Evolutionary conservation across 2,113 vertebrate genomes (phyloP), one percentile per base, ranked within the genome.

Genomic region (Brevimyrus niger): DNA sequence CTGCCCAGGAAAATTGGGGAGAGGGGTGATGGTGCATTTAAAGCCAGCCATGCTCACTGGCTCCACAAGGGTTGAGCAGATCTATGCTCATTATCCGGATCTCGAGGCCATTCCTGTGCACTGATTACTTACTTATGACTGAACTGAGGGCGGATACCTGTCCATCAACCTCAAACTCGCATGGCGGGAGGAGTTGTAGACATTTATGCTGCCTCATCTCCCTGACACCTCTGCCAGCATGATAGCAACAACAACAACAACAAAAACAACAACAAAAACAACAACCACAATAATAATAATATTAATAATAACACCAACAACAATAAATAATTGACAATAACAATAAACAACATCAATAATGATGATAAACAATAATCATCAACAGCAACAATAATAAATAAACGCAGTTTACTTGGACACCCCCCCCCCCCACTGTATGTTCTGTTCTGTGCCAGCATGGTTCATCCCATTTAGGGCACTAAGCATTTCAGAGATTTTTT

Each of bases 401-500:
- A 55, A 55, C 88, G 88, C 85, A 35, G 76, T 88, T 87, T 89
- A 48, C 85, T 58, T 55, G 50, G 85, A 85, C 89, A 11, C 27
- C 69, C 31, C 69, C 69, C 44, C 73, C 15, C 47, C 50, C 61
- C 46, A 9, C 55, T 58, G 8, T 10, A n/a, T 85, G 89, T 88
- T 91, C 88, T 85, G 89, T 88, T 91, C 88, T 92, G 21, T 87
- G 23, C 73, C 42, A 76, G 35, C 55, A 82, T 65, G 58, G 84
- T 35, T 53, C 87, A 90, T 90, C 88, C 91, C 55, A 89, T 58
- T 86, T 90, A 51, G 55, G 90, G 88, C 88, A 80, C 86, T 91
- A 90, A 90, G 90, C 88, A 53, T 13, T 85, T 48, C 46, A 27
- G 83, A 3, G 46, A 23, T 47, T 10, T 27, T 23, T 85, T 85